Base-by-base conservation (phyloP, 2,888 invertebrate genomes). In the Galerucella pusilla region DNA sequence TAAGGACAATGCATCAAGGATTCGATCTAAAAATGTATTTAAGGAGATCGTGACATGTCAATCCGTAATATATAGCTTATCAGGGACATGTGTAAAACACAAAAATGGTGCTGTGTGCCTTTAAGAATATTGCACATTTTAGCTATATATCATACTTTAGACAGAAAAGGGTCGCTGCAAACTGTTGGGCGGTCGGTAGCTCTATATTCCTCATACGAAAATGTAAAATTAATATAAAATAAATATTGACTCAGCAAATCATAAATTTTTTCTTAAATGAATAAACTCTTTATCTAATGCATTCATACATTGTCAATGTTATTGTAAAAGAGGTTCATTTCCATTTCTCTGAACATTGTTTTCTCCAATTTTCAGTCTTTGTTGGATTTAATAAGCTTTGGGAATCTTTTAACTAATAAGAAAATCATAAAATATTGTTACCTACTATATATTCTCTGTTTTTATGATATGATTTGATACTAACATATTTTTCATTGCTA, bases 61-160 rank as follows among this genome's bases (percentile, higher is more conserved):
- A 80, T 78, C 78, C 79, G 81, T 83, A 84, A 84, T 81, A 83
- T 84, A 85, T 84, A 80, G 84, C 80, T 71, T 80, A 78, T 82
- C 82, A 84, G 81, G 82, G 84, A 84, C 84, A 85, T 84, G 85
- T 85, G 85, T 85, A 85, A 85, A 84, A 80, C 79, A 80, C 76
- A 76, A 81, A 81, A 73, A 77, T 61, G 83, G 82, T 67, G 67
- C 66, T 71, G 64, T 72, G 61, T 74, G 81, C 82, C 82, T 82
- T 75, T 79, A 82, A 82, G 83, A 81, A 84, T 84, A 84, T 84
- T 84, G 83, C 81, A 84, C 82, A 81, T 82, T 81, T 80, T 80
- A 77, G 80, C 83, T 78, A 85, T 85, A 85, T 84, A 85, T 84
- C 84, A 85, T 83, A 83, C 75, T 81, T 76, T 77, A 77, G 81